Evolutionary conservation across 2,797 vertebrate genomes (phyloP).

Genomic region (Octomys mimax): DNA sequence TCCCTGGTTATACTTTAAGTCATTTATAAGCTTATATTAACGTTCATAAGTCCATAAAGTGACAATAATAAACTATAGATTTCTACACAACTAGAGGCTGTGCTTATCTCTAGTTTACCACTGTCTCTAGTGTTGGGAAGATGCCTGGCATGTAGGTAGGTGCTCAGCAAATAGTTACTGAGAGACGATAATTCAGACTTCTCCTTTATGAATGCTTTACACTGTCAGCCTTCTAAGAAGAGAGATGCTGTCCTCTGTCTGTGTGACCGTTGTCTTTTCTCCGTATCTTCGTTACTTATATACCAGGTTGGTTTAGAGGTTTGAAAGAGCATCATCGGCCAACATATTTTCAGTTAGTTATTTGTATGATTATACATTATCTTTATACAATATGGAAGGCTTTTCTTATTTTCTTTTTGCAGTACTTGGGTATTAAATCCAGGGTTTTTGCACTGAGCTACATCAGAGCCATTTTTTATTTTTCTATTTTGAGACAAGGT

Average conservation of each 20-base stretch:
- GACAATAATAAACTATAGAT: conserved; percentile 25
- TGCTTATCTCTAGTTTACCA: not conserved
- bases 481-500: not conserved
- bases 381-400: not conserved
- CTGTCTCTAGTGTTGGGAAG: not conserved
- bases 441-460: not conserved
- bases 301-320: not conserved
- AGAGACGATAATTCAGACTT: not conserved
- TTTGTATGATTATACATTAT: not conserved
- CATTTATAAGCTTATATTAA: conserved; percentile 41
- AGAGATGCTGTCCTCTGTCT: not conserved
- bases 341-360: conserved; percentile 23
- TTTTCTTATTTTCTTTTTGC: not conserved
- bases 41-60: conserved; percentile 32
- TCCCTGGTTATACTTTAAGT: conserved; percentile 62
- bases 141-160: not conserved
- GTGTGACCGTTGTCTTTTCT: not conserved
- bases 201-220: conserved; percentile 22
- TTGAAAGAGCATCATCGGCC: conserved; percentile 10
- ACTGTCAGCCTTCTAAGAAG: conserved; percentile 37
- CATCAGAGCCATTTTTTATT: not conserved
- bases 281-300: conserved; percentile 40
- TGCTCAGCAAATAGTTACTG: conserved; percentile 21
- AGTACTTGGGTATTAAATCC: not conserved
- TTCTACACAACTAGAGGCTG: not conserved